Percentiles rank a stretch among this genome's conserved stretches.
phyloP scores from a whole-genome alignment of 2,888 invertebrate genomes.

The Saturnia pavonia region DNA sequence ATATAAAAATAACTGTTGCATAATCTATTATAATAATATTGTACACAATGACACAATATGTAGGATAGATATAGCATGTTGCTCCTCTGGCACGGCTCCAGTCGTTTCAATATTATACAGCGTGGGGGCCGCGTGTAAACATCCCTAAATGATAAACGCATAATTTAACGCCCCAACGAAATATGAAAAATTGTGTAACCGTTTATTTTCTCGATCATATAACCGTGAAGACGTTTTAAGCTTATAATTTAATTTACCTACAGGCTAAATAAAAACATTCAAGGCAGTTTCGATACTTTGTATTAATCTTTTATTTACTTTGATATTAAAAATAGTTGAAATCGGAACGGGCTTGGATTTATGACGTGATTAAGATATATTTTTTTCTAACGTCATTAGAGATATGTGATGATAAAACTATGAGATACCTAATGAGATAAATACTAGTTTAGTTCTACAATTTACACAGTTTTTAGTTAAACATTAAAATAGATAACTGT shows the following conservation, averaged over 20 bases:
- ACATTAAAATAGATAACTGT: no score
- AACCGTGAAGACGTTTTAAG: slow-evolving; percentile 64
- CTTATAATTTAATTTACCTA: slow-evolving; percentile 59
- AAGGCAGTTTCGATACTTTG: no score
- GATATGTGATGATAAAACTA: no score
- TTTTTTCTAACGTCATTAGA: no score
- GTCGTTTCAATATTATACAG: slow-evolving; percentile 78
- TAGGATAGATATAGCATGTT: slow-evolving; percentile 35
- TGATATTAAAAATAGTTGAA: no score
- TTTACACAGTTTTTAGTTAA: no score
- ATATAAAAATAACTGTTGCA: neutral
- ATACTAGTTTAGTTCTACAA: no score
- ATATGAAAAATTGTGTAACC: slow-evolving; percentile 71
- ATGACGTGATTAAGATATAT: no score
- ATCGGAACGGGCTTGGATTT: no score
- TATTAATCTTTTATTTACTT: no score
- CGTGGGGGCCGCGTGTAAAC: slow-evolving; percentile 72
- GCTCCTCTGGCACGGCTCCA: slow-evolving; percentile 71
- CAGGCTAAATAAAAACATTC: slow-evolving; percentile 25
- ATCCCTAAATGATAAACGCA: slow-evolving; percentile 79
- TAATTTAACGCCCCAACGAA: slow-evolving; percentile 74
- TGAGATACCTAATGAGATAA: no score
- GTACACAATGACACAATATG: neutral
- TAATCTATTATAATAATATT: neutral
- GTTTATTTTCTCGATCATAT: slow-evolving; percentile 69